Base-by-base conservation (phyloP, 2,797 vertebrate genomes). In the Cyprinella venusta region DNA sequence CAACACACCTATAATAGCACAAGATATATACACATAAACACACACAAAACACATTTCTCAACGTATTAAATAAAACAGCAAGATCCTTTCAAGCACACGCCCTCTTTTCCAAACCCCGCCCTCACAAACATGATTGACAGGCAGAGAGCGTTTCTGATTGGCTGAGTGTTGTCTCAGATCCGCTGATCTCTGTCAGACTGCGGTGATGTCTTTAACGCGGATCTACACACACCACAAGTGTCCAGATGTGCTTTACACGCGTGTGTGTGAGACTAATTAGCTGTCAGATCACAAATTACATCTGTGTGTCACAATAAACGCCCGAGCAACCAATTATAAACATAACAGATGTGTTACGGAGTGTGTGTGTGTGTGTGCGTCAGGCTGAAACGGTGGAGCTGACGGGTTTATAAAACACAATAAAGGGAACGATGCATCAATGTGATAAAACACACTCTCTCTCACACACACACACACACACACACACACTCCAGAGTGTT, bases 181-280 rank as follows among this genome's bases (percentile, higher is more conserved):
- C 2, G 21, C 4, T 15, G 65, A 68, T 12, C 40, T 68, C 18
- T n/a, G 40, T 21, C 45, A 12, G 24, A 16, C 69, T 19, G 69
- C 69, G 1, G 42, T 1, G 15, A 33, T 26, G 4, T 74, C 71
- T 52, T 15, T 21, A 52, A 74, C 70, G 21, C 42, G 0, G 2
- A 2, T n/a, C n/a, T n/a, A 30, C 26, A 30, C 26, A 30, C 48
- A 50, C 16, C n/a, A 42, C 13, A 2, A 12, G 50, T 5, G 69
- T 80, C 24, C 79, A 80, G 68, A 71, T 80, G 78, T 33, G 65
- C 16, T 42, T 45, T 59, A 19, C 63, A 50, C 6, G 65, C 50
- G 30, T 56, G 36, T 8, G 6, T 9, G 3, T 1, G 0, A 61
- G 67, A 70, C 24, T 70, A 59, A 80, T 80, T 13, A 71, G 19